Conservation (phyloP, 2,113 vertebrate genomes). For the Aleadryas rufinucha region DNA sequence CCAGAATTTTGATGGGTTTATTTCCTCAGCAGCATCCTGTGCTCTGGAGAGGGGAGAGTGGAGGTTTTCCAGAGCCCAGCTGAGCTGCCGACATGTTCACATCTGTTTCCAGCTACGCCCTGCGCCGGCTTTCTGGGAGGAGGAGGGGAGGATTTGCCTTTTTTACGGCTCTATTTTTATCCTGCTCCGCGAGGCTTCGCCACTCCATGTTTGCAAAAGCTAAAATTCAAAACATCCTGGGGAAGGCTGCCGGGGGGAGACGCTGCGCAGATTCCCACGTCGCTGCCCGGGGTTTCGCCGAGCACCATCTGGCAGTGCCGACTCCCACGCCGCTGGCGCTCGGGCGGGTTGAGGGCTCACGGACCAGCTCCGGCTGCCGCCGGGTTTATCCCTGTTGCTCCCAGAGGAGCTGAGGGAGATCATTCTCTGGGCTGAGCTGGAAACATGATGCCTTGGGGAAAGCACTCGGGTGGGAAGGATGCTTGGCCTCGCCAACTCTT, state of each 20-base stretch:
- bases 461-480: neutral
- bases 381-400: neutral
- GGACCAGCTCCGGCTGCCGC: neutral
- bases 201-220: constrained; percentile 49
- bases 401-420: neutral
- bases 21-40: neutral
- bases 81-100: neutral
- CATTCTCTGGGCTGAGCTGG: neutral
- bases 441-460: neutral
- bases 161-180: constrained; percentile 73
- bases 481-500: neutral
- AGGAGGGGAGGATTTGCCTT: neutral
- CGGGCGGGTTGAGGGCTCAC: neutral
- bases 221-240: constrained; percentile 72
- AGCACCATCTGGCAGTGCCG: constrained; percentile 42
- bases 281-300: constrained; percentile 48
- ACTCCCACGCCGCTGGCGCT: neutral
- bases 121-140: neutral
- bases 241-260: constrained; percentile 40
- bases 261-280: constrained; percentile 37
- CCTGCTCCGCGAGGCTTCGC: constrained; percentile 45
- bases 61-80: neutral
- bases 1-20: neutral
- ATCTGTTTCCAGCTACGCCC: constrained; percentile 70
- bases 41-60: neutral